phyloP scores from a whole-genome alignment of 1,140 invertebrate genomes.

The Anoplolepis gracilipes region DNA sequence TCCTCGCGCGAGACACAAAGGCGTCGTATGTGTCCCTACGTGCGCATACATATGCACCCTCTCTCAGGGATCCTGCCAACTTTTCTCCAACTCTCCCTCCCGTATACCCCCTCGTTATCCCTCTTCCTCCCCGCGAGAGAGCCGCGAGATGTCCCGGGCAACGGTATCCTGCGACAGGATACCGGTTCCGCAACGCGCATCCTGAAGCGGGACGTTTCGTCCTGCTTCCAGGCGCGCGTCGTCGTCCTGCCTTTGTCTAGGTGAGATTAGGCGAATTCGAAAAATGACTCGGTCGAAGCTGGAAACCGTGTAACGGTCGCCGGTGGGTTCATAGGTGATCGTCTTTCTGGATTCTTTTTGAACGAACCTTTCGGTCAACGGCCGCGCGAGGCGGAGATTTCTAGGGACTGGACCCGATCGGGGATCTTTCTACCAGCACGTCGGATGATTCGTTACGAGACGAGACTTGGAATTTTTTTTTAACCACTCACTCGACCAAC shows the following conservation, averaged over 20 bases:
- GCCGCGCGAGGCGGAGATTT: slow-evolving; percentile 49
- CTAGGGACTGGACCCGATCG: slow-evolving; percentile 43
- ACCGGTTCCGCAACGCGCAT: slow-evolving; percentile 82
- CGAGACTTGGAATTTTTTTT: slow-evolving; percentile 8
- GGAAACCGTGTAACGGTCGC: slow-evolving; percentile 76
- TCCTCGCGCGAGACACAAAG: slow-evolving; percentile 62
- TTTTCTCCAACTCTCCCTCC: slow-evolving; percentile 69
- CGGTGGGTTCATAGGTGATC: slow-evolving; percentile 73
- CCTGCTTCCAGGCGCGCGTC: slow-evolving; percentile 65
- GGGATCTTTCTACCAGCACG: neutral
- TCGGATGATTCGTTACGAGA: slow-evolving; percentile 53
- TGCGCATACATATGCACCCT: slow-evolving; percentile 70
- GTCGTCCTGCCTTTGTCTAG: slow-evolving; percentile 66
- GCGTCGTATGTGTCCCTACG: slow-evolving; percentile 45
- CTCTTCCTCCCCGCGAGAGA: slow-evolving; percentile 47
- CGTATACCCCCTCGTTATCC: slow-evolving; percentile 62
- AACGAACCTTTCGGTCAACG: slow-evolving; percentile 53
- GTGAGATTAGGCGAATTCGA: slow-evolving; percentile 74
- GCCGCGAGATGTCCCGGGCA: slow-evolving; percentile 67
- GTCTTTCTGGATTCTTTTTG: slow-evolving; percentile 47
- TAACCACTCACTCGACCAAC: neutral
- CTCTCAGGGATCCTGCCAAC: slow-evolving; percentile 50
- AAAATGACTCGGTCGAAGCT: slow-evolving; percentile 64
- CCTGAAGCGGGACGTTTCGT: slow-evolving; percentile 82
- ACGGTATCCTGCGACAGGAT: slow-evolving; percentile 84